These are phyloP conservation scores for Scytalopus superciliaris DNA, from an alignment of 2,113 vertebrate species.

Conservation along the genomic window DNA sequence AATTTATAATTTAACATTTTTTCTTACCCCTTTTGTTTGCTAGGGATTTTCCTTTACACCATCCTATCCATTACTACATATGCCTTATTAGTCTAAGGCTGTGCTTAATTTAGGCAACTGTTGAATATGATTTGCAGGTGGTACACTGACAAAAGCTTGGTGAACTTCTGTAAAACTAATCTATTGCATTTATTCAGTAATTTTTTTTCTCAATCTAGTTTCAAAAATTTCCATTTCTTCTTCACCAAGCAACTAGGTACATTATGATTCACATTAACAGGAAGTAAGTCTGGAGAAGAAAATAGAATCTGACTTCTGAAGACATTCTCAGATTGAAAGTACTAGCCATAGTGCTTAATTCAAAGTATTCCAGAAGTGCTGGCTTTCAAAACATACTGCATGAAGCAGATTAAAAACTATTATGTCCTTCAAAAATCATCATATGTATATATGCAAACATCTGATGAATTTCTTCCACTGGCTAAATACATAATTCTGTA, in stretches of 20 bases:
- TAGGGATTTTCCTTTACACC: not conserved
- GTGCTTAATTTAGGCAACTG: not conserved
- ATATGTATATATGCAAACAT: not conserved
- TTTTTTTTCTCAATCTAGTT: not conserved
- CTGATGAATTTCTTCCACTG: not conserved
- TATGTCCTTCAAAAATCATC: not conserved
- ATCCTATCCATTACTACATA: not conserved
- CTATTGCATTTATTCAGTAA: not conserved
- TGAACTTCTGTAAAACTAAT: not conserved
- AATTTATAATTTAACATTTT: not conserved
- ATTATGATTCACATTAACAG: not conserved
- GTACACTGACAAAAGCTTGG: not conserved
- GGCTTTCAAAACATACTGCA: not conserved
- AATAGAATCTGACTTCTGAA: not conserved
- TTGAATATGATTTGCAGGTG: not conserved
- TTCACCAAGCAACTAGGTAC: not conserved
- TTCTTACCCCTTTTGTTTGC: not conserved
- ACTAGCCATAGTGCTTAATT: not conserved
- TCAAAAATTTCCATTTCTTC: not conserved
- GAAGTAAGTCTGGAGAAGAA: not conserved
- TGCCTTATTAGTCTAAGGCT: not conserved
- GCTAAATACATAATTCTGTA: not conserved
- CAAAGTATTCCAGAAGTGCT: not conserved
- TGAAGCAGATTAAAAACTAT: not conserved
- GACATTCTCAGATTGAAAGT: not conserved